Evolutionary conservation across 2,113 vertebrate genomes (phyloP), one percentile per base, ranked within the genome.

Genomic region (Microcebus lehilahytsara): DNA sequence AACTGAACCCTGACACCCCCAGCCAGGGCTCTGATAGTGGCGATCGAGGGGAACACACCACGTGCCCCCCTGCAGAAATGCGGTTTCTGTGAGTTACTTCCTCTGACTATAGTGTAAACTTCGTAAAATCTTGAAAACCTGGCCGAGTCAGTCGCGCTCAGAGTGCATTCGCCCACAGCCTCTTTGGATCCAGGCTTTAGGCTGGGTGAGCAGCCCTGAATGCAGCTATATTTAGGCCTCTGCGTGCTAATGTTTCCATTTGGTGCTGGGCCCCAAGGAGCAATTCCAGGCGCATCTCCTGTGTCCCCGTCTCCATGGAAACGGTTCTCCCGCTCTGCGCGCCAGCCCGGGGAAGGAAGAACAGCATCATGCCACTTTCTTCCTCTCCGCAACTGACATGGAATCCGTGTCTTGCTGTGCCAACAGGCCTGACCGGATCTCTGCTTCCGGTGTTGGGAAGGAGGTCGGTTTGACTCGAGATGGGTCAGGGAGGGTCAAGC

Each of bases 271-370:
- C 97, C 98, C 96, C 86, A 96, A 98, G 98, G 98, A 98, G 95
- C 97, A 95, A 92, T 98, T 98, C 51, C 90, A 71, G 92, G 91
- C 97, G 87, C 96, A 97, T 97, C 97, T 58, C 88, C 95, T 90
- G 96, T 97, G 98, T 98, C 97, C 98, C 86, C 8, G 98, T 98
- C 98, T 96, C 98, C 97, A 96, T 93, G 98, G 98, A 98, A 98
- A 99, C 95, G 0, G 78, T 32, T 95, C 6, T 0, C 89, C 0
- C 0, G 22, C 85, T 89, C 78, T 58, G 3, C 60, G 58, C 62
- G 83, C 80, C 67, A 94, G 46, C 49, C 69, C 58, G n/a, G 12
- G 37, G 0, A 9, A 12, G 0, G 1, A 91, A 56, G 1, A 11
- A 32, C 40, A 3, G 22, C 30, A 62, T 75, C 67, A 90, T 37